Evolutionary conservation across 2,888 invertebrate genomes (phyloP).

Genomic region (Hydrotaea diabolus): DNA sequence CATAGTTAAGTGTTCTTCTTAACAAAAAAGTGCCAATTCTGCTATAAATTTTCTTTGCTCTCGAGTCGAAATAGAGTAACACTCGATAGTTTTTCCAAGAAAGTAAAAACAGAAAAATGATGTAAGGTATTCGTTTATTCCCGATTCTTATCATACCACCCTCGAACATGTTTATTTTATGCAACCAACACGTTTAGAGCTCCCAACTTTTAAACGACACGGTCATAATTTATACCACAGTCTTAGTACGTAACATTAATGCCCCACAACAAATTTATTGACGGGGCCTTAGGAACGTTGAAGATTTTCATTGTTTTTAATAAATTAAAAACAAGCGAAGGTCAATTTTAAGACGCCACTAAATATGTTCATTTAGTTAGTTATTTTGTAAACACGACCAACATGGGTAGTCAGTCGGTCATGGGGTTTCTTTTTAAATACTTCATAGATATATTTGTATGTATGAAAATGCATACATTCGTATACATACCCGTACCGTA

Average conservation of each 20-base stretch:
- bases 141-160: not conserved
- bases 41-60: too few species aligned
- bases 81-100: too few species aligned
- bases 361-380: not conserved
- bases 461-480: not conserved
- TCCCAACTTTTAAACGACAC: not conserved
- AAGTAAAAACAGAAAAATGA: too few species aligned
- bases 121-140: too few species aligned
- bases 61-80: too few species aligned
- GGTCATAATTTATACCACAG: slow-evolving; percentile 6
- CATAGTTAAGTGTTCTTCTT: too few species aligned
- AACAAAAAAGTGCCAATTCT: too few species aligned
- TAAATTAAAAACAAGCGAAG: slow-evolving; percentile 48
- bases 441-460: not conserved
- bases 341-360: slow-evolving; percentile 57
- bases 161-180: not conserved
- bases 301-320: slow-evolving; percentile 34
- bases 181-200: not conserved
- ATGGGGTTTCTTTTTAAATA: slow-evolving; percentile 38
- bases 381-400: not conserved
- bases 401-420: slow-evolving; percentile 27
- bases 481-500: too few species aligned
- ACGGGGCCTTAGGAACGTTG: slow-evolving; percentile 36
- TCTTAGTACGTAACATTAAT: slow-evolving; percentile 30
- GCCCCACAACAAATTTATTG: slow-evolving; percentile 37